Conservation (phyloP, 2,888 invertebrate species). For the Lucinisca nassula region DNA sequence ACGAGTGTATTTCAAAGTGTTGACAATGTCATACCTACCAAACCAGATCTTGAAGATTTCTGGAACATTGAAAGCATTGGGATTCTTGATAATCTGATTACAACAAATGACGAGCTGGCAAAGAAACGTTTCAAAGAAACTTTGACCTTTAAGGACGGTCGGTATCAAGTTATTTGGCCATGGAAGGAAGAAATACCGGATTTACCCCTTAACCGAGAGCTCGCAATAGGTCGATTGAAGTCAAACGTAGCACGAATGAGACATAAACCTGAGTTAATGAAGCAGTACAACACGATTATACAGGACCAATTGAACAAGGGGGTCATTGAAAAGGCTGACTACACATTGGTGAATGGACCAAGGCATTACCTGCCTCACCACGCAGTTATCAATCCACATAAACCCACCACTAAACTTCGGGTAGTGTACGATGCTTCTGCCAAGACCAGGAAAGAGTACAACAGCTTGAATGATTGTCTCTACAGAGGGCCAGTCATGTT, state of each 20-base stretch:
- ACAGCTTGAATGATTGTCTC: no score
- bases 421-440: no score
- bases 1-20: neutral
- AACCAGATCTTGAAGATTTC: slow-evolving; percentile 35
- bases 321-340: neutral
- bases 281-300: neutral
- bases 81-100: neutral
- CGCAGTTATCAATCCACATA: no score
- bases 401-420: no score
- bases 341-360: neutral
- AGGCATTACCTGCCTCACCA: neutral
- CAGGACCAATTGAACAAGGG: neutral
- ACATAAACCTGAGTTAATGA: slow-evolving; percentile 11
- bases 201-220: slow-evolving; percentile 24
- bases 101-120: slow-evolving; percentile 17
- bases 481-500: no score
- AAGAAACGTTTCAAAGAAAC: slow-evolving; percentile 27
- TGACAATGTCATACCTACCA: neutral
- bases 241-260: neutral
- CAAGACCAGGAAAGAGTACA: no score
- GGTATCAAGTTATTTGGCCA: slow-evolving; percentile 32
- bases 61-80: slow-evolving; percentile 35
- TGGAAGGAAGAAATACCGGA: slow-evolving; percentile 24
- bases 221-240: slow-evolving; percentile 20
- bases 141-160: neutral